These are phyloP conservation scores for Acanthochromis polyacanthus DNA, from an alignment of 2,113 vertebrate genomes.

Conservation along the genomic window DNA sequence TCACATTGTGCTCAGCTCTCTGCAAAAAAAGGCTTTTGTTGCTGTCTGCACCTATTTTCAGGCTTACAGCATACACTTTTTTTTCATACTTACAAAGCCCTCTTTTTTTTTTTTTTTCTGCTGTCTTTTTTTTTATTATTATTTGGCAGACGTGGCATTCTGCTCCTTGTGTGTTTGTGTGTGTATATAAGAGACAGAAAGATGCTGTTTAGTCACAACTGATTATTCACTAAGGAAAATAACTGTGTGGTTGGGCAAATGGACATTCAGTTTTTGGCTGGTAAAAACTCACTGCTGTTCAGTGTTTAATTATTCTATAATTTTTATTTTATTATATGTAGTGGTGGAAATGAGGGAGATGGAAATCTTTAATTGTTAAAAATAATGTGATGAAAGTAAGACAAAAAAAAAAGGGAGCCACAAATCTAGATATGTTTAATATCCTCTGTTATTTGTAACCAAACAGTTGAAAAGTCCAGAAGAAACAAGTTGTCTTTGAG, in stretches of 20 bases:
- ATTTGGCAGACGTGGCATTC: slow-evolving; percentile 35
- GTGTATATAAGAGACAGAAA: neutral
- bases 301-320: too few relatives aligned
- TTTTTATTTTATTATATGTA: too few relatives aligned
- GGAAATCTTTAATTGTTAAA: too few relatives aligned
- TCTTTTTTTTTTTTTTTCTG: neutral
- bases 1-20: slow-evolving; percentile 53
- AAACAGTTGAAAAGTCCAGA: too few relatives aligned
- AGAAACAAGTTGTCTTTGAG: too few relatives aligned
- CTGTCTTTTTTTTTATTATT: neutral
- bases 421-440: too few relatives aligned
- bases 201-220: neutral
- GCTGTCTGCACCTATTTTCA: slow-evolving; percentile 46
- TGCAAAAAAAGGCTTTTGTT: slow-evolving; percentile 70
- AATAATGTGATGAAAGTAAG: too few relatives aligned
- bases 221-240: neutral
- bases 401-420: too few relatives aligned
- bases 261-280: neutral
- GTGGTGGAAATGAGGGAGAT: too few relatives aligned
- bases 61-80: slow-evolving; percentile 2
- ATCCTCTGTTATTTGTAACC: too few relatives aligned
- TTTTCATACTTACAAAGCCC: slow-evolving; percentile 22
- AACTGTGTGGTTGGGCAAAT: neutral
- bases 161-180: neutral
- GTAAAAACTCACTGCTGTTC: neutral